Evolutionary conservation across 1,140 invertebrate species (phyloP).

Genomic region (Elysia chlorotica): DNA sequence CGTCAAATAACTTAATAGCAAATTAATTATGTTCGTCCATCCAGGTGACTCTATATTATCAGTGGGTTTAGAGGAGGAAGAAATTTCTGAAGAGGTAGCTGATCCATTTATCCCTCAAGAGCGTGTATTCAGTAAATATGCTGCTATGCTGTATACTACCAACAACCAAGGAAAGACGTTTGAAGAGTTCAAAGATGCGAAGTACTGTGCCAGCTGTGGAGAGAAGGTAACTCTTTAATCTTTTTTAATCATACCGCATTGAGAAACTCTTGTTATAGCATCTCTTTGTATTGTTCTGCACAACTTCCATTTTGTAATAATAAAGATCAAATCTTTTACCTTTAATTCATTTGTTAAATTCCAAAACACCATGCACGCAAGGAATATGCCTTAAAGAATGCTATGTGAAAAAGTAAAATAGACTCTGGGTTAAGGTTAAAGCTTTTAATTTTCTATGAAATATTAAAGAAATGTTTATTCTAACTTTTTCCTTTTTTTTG

Average conservation of each 20-base stretch:
- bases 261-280: not conserved
- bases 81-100: slow-evolving; percentile 37
- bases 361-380: no score
- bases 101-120: slow-evolving; percentile 60
- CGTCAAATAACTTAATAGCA: no score
- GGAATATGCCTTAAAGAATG: no score
- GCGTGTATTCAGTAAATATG: slow-evolving; percentile 59
- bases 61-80: slow-evolving; percentile 44
- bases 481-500: no score
- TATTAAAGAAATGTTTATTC: no score
- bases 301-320: not conserved
- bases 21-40: not conserved
- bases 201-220: slow-evolving; percentile 58
- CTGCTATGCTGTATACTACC: slow-evolving; percentile 58
- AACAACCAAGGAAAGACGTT: slow-evolving; percentile 54
- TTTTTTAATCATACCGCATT: not conserved
- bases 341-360: no score
- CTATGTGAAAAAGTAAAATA: no score
- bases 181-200: slow-evolving; percentile 56
- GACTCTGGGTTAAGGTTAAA: no score
- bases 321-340: not conserved
- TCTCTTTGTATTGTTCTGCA: not conserved
- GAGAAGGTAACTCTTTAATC: slow-evolving; percentile 47
- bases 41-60: slow-evolving; percentile 45
- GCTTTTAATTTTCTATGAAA: no score